Conservation (phyloP, 1,140 invertebrate genomes). For the Eciton burchellii region DNA sequence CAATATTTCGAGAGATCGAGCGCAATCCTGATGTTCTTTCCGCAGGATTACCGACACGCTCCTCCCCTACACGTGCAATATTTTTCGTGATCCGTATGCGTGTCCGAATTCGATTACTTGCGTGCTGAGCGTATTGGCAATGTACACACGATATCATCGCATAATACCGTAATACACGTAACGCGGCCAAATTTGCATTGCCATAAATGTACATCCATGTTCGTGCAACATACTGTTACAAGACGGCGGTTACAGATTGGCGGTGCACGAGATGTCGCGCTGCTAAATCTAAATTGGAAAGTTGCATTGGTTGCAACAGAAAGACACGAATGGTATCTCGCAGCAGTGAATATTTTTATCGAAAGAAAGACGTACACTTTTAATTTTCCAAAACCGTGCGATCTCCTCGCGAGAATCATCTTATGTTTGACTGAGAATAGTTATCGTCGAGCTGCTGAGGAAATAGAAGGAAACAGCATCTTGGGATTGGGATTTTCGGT, state of each 20-base stretch:
- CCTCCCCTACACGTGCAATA: not conserved
- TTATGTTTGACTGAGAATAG: not conserved
- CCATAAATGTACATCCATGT: conserved; percentile 20
- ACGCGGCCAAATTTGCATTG: conserved; percentile 27
- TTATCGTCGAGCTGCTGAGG: not conserved
- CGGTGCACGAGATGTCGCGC: not conserved
- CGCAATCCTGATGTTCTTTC: conserved; percentile 8
- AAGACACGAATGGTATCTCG: not conserved
- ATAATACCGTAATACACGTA: conserved; percentile 14
- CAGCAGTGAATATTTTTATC: too few relatives aligned
- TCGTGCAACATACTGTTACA: conserved; percentile 10
- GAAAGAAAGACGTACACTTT: not conserved
- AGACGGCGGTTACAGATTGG: not conserved
- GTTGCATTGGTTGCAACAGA: not conserved
- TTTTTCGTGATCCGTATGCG: conserved; percentile 1
- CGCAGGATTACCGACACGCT: conserved; percentile 27
- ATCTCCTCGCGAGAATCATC: not conserved
- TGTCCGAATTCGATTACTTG: conserved; percentile 29
- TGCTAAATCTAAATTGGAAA: not conserved
- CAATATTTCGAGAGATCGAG: conserved; percentile 28
- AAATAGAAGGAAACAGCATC: conserved; percentile 28
- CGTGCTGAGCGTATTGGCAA: not conserved
- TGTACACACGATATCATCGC: not conserved
- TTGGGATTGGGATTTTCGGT: not conserved
- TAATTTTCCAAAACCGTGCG: not conserved